Conservation (phyloP, 2,113 vertebrate species). For the Martes martes region DNA sequence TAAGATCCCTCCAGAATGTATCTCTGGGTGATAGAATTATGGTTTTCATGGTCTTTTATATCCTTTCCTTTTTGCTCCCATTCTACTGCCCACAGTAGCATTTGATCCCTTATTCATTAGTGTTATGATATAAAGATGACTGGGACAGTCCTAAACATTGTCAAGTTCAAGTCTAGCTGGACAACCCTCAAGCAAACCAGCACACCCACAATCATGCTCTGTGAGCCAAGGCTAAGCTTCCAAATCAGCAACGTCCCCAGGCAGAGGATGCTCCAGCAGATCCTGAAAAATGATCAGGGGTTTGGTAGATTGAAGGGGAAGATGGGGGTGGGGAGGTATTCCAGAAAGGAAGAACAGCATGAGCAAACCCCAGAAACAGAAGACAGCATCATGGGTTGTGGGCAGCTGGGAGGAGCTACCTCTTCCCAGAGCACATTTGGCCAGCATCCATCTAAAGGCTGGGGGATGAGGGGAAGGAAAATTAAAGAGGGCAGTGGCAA, state of each 20-base stretch:
- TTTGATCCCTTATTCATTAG: neutral
- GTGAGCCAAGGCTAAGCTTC: neutral
- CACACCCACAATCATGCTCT: fast-evolving
- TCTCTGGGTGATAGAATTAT: neutral
- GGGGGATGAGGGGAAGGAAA: neutral
- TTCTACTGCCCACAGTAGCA: neutral
- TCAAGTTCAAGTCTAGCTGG: neutral
- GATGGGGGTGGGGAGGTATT: neutral
- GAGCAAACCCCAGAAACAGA: neutral
- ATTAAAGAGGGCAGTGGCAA: neutral
- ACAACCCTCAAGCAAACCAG: neutral
- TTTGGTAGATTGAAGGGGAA: neutral
- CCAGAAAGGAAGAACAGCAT: neutral
- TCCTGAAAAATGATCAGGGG: neutral
- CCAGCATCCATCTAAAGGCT: neutral
- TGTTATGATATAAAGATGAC: neutral
- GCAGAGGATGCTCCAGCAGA: neutral
- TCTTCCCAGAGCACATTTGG: neutral
- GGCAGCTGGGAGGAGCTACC: neutral
- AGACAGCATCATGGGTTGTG: neutral
- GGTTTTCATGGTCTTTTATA: neutral
- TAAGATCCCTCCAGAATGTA: neutral
- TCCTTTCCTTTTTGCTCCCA: neutral
- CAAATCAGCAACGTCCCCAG: neutral
- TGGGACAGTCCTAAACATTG: neutral